These are phyloP conservation scores for Ericerus pela DNA, from an alignment of 1,140 invertebrate species.

Conservation along the genomic window DNA sequence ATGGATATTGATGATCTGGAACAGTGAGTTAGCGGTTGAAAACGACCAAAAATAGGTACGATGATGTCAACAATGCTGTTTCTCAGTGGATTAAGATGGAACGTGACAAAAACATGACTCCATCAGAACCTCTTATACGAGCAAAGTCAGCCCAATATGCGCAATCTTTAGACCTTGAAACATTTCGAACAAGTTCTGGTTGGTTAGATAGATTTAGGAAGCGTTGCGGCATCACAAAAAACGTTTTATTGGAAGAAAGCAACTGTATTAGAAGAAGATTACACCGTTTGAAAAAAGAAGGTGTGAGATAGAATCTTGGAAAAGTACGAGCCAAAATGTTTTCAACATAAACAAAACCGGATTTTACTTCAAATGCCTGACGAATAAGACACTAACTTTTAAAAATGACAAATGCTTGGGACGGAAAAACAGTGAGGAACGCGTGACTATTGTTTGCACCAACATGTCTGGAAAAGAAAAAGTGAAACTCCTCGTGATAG, in stretches of 20 bases:
- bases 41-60: too few species aligned
- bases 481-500: too few species aligned
- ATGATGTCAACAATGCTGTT: too few species aligned
- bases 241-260: slow-evolving; percentile 26
- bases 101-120: too few species aligned
- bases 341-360: slow-evolving; percentile 35
- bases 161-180: slow-evolving; percentile 22
- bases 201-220: slow-evolving; percentile 30
- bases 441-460: too few species aligned
- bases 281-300: slow-evolving; percentile 17
- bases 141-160: slow-evolving; percentile 19
- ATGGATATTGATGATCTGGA: too few species aligned
- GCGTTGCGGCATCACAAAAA: slow-evolving; percentile 19
- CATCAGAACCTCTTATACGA: too few species aligned
- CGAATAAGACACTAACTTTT: slow-evolving; percentile 29
- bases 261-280: slow-evolving; percentile 22
- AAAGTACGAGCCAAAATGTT: slow-evolving; percentile 24
- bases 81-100: too few species aligned
- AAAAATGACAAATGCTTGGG: slow-evolving; percentile 28
- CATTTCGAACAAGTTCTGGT: slow-evolving; percentile 29
- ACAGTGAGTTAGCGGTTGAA: too few species aligned
- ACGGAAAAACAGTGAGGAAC: too few species aligned
- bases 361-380: slow-evolving; percentile 33
- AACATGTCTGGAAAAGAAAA: too few species aligned
- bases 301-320: slow-evolving; percentile 18